A percentile compares a stretch with the other conserved stretches of the same genome.
These are phyloP conservation scores for Agrochola macilenta DNA, from an alignment of 2,888 invertebrate genomes.

Conservation along the genomic window DNA sequence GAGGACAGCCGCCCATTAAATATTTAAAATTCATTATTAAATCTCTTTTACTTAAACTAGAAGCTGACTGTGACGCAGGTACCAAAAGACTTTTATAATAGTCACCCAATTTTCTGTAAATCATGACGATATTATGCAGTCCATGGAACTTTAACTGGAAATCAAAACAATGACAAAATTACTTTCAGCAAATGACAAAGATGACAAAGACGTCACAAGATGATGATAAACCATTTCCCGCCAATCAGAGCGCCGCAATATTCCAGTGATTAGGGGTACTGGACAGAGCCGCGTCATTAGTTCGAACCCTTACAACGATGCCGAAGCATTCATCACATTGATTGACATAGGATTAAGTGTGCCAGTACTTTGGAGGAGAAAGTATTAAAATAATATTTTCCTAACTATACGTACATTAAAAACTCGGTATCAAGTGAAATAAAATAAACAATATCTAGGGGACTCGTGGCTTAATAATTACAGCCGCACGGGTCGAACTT, in stretches of 20 bases:
- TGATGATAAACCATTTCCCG: constrained; percentile 47
- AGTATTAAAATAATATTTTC: constrained; percentile 39
- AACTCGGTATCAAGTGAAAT: not conserved
- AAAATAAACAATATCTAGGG: no score
- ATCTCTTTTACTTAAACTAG: not conserved
- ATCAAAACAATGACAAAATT: constrained; percentile 23
- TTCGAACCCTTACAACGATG: constrained; percentile 53
- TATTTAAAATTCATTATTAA: not conserved
- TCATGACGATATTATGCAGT: not conserved
- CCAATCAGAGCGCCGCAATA: constrained; percentile 55
- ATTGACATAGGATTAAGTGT: constrained; percentile 60
- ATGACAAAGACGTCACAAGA: constrained; percentile 46
- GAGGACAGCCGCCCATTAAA: not conserved
- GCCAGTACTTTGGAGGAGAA: constrained; percentile 38
- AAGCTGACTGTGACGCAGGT: not conserved
- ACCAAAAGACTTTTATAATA: no score
- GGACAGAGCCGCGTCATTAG: constrained; percentile 60
- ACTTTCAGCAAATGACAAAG: constrained; percentile 36
- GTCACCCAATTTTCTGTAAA: not conserved
- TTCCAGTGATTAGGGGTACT: constrained; percentile 48
- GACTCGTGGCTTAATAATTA: no score
- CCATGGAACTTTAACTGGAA: not conserved
- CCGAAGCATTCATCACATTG: constrained; percentile 56
- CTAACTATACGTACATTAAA: not conserved
- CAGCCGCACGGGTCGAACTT: no score